Conservation (phyloP, 2,113 vertebrate genomes). For the Ranitomeya variabilis region DNA sequence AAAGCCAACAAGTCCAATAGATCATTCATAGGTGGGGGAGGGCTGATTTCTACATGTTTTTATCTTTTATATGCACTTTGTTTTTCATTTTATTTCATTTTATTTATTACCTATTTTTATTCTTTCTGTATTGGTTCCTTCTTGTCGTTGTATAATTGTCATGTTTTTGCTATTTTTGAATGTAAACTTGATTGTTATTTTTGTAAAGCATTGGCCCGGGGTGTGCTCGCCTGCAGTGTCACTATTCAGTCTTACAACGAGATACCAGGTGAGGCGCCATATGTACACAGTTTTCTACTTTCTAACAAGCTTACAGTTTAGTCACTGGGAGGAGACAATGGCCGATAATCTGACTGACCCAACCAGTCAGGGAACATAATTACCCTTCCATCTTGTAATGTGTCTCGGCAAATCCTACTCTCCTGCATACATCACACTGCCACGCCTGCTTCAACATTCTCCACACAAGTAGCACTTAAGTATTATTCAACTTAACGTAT, state of each 20-base stretch:
- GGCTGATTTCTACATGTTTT: too few species aligned
- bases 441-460: neutral
- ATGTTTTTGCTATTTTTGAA: too few species aligned
- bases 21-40: neutral
- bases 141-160: too few species aligned
- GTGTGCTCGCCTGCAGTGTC: neutral
- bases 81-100: too few species aligned
- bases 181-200: too few species aligned
- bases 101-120: too few species aligned
- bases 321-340: slow-evolving; percentile 32
- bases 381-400: neutral
- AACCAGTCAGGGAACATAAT: slow-evolving; percentile 38
- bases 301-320: slow-evolving; percentile 13
- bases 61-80: too few species aligned
- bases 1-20: neutral
- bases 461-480: neutral
- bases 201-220: too few species aligned
- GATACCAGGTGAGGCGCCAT: neutral
- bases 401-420: slow-evolving; percentile 11
- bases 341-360: neutral
- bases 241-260: neutral
- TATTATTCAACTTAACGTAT: neutral
- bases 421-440: neutral
- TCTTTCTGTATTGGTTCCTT: too few species aligned
- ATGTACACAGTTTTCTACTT: neutral